Evolutionary conservation across 2,797 vertebrate genomes (phyloP).

Genomic region (Lerista edwardsae): DNA sequence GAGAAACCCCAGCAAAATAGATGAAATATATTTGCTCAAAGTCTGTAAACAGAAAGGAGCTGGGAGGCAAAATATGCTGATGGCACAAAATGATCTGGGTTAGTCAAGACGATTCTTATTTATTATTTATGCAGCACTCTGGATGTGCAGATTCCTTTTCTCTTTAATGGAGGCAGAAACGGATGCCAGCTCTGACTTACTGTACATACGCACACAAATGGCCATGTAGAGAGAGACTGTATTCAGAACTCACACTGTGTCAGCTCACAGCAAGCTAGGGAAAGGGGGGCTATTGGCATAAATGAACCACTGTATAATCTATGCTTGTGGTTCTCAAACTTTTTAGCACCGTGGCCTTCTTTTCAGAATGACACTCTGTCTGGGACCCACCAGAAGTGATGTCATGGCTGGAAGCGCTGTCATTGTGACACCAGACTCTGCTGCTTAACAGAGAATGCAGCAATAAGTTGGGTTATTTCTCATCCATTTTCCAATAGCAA

Average conservation of each 20-base stretch:
- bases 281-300: neutral
- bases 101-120: conserved; percentile 4
- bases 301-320: neutral
- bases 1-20: neutral
- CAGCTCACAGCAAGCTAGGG: neutral
- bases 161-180: conserved; percentile 3
- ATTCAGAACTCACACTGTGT: neutral
- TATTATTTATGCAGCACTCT: conserved; percentile 29
- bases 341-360: no score
- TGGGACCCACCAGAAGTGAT: no score
- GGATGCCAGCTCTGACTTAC: neutral
- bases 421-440: no score
- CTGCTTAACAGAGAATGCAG: no score
- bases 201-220: neutral
- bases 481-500: no score
- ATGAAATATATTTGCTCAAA: neutral
- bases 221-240: neutral
- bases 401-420: no score
- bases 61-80: conserved; percentile 22
- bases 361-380: no score
- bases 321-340: neutral
- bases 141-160: neutral
- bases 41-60: neutral
- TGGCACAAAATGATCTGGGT: conserved; percentile 8
- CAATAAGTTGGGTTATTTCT: no score